These are phyloP conservation scores for Calvadosia cruxmelitensis DNA, from an alignment of 30 jellyfish, hydroid and myxozoan species.

Conservation along the genomic window DNA sequence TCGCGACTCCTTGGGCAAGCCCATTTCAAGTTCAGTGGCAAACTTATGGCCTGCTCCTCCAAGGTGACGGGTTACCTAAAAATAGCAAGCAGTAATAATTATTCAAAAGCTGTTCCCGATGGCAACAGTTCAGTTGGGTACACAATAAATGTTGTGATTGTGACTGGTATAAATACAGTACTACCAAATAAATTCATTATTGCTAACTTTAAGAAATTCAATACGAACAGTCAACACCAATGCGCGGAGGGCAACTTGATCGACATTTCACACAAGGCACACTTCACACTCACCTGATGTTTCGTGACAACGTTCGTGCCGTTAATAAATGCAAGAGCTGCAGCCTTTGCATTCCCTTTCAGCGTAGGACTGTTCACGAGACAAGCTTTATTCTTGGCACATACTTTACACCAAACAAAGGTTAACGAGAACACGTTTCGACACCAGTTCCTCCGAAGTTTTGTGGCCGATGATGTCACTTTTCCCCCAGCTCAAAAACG, in stretches of 20 bases:
- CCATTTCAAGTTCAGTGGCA: neutral
- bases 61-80: too few relatives aligned
- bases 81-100: too few relatives aligned
- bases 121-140: too few relatives aligned
- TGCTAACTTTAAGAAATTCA: too few relatives aligned
- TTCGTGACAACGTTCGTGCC: neutral
- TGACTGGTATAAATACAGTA: too few relatives aligned
- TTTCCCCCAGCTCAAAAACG: neutral
- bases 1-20: neutral
- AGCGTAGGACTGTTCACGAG: neutral
- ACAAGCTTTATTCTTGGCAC: neutral
- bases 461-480: neutral
- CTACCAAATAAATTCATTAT: too few relatives aligned
- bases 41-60: neutral
- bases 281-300: constrained; percentile 2
- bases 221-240: too few relatives aligned
- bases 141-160: too few relatives aligned
- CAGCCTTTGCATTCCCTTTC: too few relatives aligned
- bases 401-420: neutral
- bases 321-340: neutral
- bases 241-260: too few relatives aligned
- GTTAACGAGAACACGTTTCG: neutral
- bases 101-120: too few relatives aligned
- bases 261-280: too few relatives aligned
- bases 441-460: neutral